Conservation (phyloP, 1,140 invertebrate genomes). For the Leptinotarsa texana region DNA sequence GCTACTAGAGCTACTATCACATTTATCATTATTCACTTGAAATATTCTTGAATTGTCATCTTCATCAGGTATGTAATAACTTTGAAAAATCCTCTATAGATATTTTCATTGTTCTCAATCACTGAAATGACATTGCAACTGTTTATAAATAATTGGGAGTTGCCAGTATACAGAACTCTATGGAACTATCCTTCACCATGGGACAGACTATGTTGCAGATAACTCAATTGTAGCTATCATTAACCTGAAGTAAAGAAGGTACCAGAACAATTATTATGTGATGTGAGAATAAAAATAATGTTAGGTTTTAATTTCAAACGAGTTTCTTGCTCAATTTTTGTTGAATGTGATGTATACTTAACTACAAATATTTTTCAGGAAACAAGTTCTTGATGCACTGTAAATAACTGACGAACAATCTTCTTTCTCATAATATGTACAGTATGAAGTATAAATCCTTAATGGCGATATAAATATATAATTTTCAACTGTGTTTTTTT, state of each 20-base stretch:
- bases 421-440: conserved; percentile 1
- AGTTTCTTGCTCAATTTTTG: conserved; percentile 3
- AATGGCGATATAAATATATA: conserved; percentile 7
- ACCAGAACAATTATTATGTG: neutral
- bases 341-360: conserved; percentile 3
- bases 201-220: neutral
- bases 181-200: neutral
- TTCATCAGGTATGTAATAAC: too few relatives aligned
- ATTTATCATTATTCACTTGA: too few relatives aligned
- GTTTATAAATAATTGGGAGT: too few relatives aligned
- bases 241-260: neutral
- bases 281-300: conserved; percentile 4
- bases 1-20: too few relatives aligned
- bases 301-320: neutral
- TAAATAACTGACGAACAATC: neutral
- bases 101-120: too few relatives aligned
- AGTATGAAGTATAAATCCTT: conserved; percentile 4
- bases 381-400: neutral
- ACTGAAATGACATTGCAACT: too few relatives aligned
- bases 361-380: neutral
- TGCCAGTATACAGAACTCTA: too few relatives aligned
- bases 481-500: conserved; percentile 3
- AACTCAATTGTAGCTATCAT: neutral
- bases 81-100: too few relatives aligned
- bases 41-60: too few relatives aligned